phyloP scores from a whole-genome alignment of 2,113 vertebrate genomes.

The Tenrec ecaudatus region DNA sequence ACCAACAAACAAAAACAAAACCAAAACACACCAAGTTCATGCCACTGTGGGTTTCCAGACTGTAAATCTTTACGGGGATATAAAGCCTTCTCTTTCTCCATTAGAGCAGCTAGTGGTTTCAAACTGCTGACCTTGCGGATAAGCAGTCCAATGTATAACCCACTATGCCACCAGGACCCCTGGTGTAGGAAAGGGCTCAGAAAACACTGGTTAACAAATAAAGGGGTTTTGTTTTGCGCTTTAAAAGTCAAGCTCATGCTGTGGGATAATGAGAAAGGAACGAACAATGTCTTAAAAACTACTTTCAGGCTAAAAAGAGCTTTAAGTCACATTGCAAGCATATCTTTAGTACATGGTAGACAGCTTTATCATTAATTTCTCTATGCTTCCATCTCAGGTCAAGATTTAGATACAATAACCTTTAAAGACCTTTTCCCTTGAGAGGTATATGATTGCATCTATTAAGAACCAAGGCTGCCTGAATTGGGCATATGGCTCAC shows the following conservation, averaged over 20 bases:
- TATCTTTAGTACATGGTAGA: neutral
- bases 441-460: neutral
- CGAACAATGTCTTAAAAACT: no score
- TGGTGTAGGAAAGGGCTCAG: slow-evolving; percentile 15
- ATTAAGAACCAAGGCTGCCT: slow-evolving; percentile 25
- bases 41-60: no score
- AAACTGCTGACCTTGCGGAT: no score
- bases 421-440: neutral
- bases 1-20: no score
- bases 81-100: no score
- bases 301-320: neutral
- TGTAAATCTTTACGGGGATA: no score
- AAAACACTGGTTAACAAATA: slow-evolving; percentile 28
- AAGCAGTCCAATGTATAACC: no score
- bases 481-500: neutral
- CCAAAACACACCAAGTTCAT: no score
- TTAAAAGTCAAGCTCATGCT: no score
- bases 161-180: no score
- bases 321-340: neutral
- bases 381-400: neutral
- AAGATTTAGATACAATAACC: neutral
- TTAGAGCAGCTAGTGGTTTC: no score
- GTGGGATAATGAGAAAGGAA: no score
- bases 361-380: neutral
- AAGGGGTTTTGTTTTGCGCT: neutral